Conservation (phyloP, 2,888 invertebrate species). For the Chrysolina haemoptera region DNA sequence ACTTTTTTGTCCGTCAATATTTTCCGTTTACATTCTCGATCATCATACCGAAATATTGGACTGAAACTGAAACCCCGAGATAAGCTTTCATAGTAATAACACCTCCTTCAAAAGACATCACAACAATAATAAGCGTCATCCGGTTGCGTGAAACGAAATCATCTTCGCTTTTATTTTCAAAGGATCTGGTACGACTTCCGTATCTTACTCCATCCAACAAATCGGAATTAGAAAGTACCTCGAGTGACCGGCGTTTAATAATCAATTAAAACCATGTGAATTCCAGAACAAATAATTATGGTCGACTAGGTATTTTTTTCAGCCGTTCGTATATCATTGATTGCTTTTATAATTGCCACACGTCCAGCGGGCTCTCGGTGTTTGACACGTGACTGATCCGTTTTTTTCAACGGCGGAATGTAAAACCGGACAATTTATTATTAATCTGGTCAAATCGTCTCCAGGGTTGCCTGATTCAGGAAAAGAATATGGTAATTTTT, state of each 20-base stretch:
- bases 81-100: neutral
- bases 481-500: too few relatives aligned
- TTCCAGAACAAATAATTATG: constrained; percentile 12
- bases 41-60: too few relatives aligned
- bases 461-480: too few relatives aligned
- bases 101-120: neutral
- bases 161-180: constrained; percentile 9
- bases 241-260: neutral
- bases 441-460: too few relatives aligned
- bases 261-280: constrained; percentile 13
- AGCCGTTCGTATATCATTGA: neutral
- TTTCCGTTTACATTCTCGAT: too few relatives aligned
- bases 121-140: neutral
- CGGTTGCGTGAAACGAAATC: neutral
- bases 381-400: constrained; percentile 11
- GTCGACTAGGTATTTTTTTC: constrained; percentile 1
- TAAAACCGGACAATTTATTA: neutral
- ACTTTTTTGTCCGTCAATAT: too few relatives aligned
- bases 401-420: constrained; percentile 7
- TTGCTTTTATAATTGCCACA: neutral
- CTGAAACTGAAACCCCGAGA: too few relatives aligned
- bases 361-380: neutral
- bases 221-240: constrained; percentile 17
- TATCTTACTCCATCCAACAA: neutral
- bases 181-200: neutral